Conservation (phyloP, 2,888 invertebrate genomes). For the Stenodema calcarata region DNA sequence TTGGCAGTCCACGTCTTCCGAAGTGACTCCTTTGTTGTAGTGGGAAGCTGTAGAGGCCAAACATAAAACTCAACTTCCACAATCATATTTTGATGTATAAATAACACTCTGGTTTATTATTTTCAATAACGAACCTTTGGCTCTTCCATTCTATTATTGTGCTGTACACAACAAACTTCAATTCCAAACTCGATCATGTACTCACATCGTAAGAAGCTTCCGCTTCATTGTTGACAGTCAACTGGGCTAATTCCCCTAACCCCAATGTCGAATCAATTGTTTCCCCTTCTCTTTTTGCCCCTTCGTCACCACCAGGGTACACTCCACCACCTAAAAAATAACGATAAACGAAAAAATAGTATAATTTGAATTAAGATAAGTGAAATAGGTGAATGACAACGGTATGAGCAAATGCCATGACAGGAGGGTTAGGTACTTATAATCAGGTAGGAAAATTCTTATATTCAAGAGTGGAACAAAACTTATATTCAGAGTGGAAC, state of each 20-base stretch:
- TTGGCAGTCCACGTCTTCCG: conserved; percentile 96
- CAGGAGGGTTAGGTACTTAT: too few relatives aligned
- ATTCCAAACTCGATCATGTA: neutral
- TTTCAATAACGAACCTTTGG: too few relatives aligned
- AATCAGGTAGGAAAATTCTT: too few relatives aligned
- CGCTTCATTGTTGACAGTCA: conserved; percentile 96
- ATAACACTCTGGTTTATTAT: too few relatives aligned
- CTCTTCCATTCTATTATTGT: too few relatives aligned
- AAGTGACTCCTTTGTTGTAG: conserved; percentile 82
- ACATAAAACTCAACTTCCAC: neutral
- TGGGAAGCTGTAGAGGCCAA: conserved; percentile 65
- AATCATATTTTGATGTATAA: too few relatives aligned
- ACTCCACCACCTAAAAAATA: conserved; percentile 44
- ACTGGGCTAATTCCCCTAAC: conserved; percentile 93
- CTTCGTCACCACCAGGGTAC: conserved; percentile 38
- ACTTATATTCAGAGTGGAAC: too few relatives aligned
- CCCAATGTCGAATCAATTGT: conserved; percentile 80
- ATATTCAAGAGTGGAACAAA: too few relatives aligned
- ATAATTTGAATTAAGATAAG: too few relatives aligned
- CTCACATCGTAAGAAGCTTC: conserved; percentile 85
- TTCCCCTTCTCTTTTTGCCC: conserved; percentile 63
- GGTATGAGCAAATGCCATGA: too few relatives aligned
- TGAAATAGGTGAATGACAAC: too few relatives aligned
- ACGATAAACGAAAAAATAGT: neutral
- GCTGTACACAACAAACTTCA: neutral